Evolutionary conservation across 2,113 vertebrate genomes (phyloP).

Genomic region (Andinoacara biseriatus): DNA sequence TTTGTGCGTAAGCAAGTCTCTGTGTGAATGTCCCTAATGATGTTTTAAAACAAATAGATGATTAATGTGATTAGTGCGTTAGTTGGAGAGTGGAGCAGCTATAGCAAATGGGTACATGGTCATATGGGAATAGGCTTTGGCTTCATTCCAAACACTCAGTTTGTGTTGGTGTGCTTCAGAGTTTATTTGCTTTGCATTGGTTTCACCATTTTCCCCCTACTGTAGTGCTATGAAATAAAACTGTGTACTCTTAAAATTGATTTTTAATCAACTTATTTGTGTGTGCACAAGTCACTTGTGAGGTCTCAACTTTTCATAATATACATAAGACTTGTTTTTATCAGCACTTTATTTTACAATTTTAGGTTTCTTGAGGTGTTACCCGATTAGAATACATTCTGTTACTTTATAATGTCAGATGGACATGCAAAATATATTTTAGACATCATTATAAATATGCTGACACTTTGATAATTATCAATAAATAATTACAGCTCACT

Average conservation of each 20-base stretch:
- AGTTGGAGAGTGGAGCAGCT: constrained; percentile 79
- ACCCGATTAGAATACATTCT: neutral
- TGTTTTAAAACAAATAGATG: constrained; percentile 92
- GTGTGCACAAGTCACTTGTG: neutral
- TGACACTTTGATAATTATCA: neutral
- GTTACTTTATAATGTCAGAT: neutral
- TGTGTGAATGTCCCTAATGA: constrained; percentile 83
- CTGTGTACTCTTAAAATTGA: neutral
- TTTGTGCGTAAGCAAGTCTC: constrained; percentile 25
- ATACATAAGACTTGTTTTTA: neutral
- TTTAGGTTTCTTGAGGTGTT: neutral
- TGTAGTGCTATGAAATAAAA: neutral
- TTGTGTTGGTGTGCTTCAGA: neutral
- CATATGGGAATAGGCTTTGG: constrained; percentile 81
- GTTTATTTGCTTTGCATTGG: neutral
- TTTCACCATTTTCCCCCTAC: neutral
- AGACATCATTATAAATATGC: neutral
- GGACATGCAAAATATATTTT: neutral
- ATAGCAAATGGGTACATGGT: constrained; percentile 82
- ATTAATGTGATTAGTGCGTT: constrained; percentile 95
- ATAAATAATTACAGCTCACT: neutral
- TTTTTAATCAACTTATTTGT: neutral
- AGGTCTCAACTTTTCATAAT: neutral
- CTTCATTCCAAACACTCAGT: constrained; percentile 78
- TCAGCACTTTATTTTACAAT: neutral